Evolutionary conservation across 2,113 vertebrate genomes (phyloP), one percentile per base, ranked within the genome.

Genomic region (Apistogramma diplotaenia): DNA sequence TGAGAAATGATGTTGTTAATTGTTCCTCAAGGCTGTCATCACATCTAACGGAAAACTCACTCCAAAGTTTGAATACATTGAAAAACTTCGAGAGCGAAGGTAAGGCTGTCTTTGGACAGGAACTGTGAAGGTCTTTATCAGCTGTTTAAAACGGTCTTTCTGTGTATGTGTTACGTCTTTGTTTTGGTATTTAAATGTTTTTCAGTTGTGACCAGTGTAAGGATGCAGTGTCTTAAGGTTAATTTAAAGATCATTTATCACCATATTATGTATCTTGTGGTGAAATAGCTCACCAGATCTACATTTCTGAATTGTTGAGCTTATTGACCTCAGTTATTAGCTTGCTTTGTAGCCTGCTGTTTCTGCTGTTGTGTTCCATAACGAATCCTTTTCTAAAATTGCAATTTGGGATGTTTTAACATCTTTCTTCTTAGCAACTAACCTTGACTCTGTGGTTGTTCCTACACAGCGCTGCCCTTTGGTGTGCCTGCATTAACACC

Each of bases 41-140:
- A 95, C 97, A 35, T 98, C 98, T 59, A 99, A 99, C 43, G 97
- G 98, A 85, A 92, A 81, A n/a, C 94, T 99, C 86, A 96, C 97
- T 87, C 94, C 97, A 6, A 99, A 99, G 87, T 99, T 97, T 94
- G 96, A 99, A 82, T 99, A 99, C 89, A 99, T 99, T 65, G 96
- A 97, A 93, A 99, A 96, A 88, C 86, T 99, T 54, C 94, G 97
- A 79, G 96, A 98, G 58, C 95, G 75, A 93, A 97, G 96, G 98
- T 99, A 96, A 91, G 88, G 59, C 87, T 67, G 46, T 6, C 35
- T 61, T 40, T 59, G 23, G 7, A 6, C 31, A 18, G 11, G 16
- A 55, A 27, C 13, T n/a, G 19, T 40, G 18, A 67, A 67, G 10
- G 18, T 16, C 15, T 67, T 5, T 46, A 46, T 7, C 13, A 46